These are phyloP conservation scores for Auanema freiburgensis DNA, from an alignment of 2,888 invertebrate species.

Conservation along the genomic window DNA sequence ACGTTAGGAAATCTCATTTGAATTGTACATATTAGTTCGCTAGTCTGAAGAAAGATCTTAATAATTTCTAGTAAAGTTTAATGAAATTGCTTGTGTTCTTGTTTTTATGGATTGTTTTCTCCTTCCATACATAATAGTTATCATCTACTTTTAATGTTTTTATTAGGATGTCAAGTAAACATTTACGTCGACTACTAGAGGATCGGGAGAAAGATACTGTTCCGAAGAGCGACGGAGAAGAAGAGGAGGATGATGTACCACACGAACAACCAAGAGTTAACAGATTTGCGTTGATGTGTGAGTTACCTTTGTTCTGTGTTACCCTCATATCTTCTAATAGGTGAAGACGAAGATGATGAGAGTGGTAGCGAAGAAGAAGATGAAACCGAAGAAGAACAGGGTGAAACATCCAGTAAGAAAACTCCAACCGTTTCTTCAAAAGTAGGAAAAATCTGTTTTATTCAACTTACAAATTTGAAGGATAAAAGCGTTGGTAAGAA, in stretches of 20 bases:
- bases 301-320: neutral
- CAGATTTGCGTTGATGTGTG: constrained; percentile 23
- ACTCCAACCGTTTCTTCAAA: no score
- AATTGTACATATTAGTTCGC: no score
- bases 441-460: neutral
- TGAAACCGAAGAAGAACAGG: neutral
- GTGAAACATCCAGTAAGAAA: no score
- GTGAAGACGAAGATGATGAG: constrained; percentile 24
- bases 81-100: no score
- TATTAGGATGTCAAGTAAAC: constrained; percentile 49
- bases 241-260: constrained; percentile 4
- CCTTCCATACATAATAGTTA: neutral
- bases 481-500: neutral
- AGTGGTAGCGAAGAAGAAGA: constrained; percentile 10
- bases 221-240: constrained; percentile 6
- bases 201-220: constrained; percentile 27
- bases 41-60: no score
- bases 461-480: constrained; percentile 10
- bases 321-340: constrained; percentile 7
- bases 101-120: no score
- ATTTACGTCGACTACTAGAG: constrained; percentile 40
- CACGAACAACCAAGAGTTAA: constrained; percentile 15
- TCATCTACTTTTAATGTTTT: constrained; percentile 1
- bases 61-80: no score
- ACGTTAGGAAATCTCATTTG: no score